Evolutionary conservation across 1,140 invertebrate genomes (phyloP), one percentile per base, ranked within the genome.

Genomic region (Drosophila sucinea): DNA sequence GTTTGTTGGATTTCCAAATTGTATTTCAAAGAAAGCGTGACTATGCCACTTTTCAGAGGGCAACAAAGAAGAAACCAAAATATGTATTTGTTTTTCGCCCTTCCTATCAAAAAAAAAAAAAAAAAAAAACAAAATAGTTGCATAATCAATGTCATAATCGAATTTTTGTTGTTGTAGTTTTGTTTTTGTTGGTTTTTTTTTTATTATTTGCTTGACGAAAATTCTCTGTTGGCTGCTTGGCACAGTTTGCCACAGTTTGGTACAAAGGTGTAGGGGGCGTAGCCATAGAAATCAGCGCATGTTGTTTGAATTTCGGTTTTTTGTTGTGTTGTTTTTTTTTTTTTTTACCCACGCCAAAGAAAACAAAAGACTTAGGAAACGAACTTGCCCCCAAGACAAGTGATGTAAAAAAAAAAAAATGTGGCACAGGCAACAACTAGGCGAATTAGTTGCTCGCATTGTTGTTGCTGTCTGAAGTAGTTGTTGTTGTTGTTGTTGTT

Each of bases 301-400:
- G 58, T 40, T 70, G 60, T 77, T 70, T 77, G 25, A 32, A 41
- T 25, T 73, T 68, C 65, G 60, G 72, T 38, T 44, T 41, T 65
- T 61, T 35, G 38, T 66, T 70, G 10, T 60, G 60, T 65, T 30
- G 56, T 60, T 41, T 60, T 5, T 17, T 33, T 57, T 64, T 70
- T 33, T 51, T 69, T 81, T 86, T 86, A 87, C 83, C 82, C 82
- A 86, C 82, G 83, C 82, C 73, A 67, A 44, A 63, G 65, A 70
- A 86, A 86, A 86, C 79, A 87, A 86, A 86, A 86, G 83, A 86
- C 82, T 86, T 87, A 87, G 83, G 82, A 86, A 86, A 86, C 83
- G 83, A 87, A 86, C 82, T 86, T 86, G 82, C 83, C 79, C 83
- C 83, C 79, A 73, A 85, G 75, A 79, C 79, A 86, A 79, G 76